phyloP scores from a whole-genome alignment of 1,140 invertebrate genomes.

The Habropoda laboriosa region DNA sequence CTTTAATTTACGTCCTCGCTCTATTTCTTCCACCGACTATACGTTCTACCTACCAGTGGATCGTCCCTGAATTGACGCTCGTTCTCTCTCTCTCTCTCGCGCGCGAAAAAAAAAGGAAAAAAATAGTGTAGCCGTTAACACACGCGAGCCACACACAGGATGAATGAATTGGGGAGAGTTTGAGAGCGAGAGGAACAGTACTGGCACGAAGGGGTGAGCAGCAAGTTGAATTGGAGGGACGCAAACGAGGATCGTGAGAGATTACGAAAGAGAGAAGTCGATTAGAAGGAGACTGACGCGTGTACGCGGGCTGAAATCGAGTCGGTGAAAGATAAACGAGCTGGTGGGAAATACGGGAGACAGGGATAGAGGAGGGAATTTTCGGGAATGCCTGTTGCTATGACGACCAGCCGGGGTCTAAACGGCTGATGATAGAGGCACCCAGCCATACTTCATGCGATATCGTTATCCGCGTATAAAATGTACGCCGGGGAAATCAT shows the following conservation, averaged over 20 bases:
- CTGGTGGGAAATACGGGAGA: background rate
- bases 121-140: too few species aligned
- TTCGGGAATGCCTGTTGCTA: conserved; percentile 79
- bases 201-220: background rate
- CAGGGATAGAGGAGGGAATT: conserved; percentile 64
- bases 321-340: conserved; percentile 6
- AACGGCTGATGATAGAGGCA: conserved; percentile 70
- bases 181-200: background rate
- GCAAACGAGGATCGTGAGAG: conserved; percentile 1
- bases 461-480: conserved; percentile 58
- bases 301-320: background rate
- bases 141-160: too few species aligned
- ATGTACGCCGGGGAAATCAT: conserved; percentile 36
- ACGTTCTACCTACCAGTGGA: too few species aligned
- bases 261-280: background rate
- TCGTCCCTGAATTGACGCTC: too few species aligned
- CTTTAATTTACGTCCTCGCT: too few species aligned
- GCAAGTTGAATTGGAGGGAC: background rate
- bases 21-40: too few species aligned
- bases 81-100: too few species aligned
- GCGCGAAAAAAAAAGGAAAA: too few species aligned
- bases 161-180: too few species aligned
- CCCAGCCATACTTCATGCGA: conserved; percentile 59
- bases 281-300: background rate
- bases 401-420: conserved; percentile 77